Evolutionary conservation across 2,113 vertebrate species (phyloP).

Genomic region (Spheniscus mendiculus): DNA sequence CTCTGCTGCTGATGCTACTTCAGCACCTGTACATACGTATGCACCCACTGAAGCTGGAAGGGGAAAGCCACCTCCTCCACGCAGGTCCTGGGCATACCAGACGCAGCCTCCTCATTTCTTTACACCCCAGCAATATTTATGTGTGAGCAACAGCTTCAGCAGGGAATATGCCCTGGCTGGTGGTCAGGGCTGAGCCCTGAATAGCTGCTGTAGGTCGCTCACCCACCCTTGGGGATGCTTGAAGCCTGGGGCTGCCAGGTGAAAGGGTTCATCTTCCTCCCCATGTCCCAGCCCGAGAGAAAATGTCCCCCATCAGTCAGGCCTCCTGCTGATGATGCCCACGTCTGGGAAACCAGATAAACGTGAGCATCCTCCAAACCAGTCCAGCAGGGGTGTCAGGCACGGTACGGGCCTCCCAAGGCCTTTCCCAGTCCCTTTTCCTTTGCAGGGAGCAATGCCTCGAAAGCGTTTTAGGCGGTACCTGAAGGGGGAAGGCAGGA

Average conservation of each 20-base stretch:
- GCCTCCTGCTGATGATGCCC: neutral
- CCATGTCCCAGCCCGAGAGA: neutral
- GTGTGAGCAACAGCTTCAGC: rapidly evolving
- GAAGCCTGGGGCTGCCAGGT: neutral
- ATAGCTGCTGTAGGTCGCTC: rapidly evolving
- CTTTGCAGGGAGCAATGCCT: neutral
- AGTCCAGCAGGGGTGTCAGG: neutral
- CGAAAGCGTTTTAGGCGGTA: rapidly evolving
- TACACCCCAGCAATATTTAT: neutral
- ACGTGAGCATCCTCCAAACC: neutral
- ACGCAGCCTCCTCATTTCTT: neutral
- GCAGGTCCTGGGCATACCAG: neutral
- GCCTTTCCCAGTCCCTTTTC: neutral
- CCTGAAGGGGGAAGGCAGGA: neutral
- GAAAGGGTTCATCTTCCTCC: neutral
- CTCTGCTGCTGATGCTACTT: neutral
- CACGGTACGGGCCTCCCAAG: rapidly evolving
- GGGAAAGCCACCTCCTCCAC: neutral
- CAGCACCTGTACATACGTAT: rapidly evolving
- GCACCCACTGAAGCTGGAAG: neutral
- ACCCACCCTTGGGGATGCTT: no score
- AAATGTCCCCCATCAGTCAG: neutral
- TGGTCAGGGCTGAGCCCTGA: neutral
- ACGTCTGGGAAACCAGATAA: neutral
- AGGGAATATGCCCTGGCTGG: neutral